These are phyloP conservation scores for Ochotona curzoniae DNA, from an alignment of 2,113 vertebrate species.

Conservation along the genomic window DNA sequence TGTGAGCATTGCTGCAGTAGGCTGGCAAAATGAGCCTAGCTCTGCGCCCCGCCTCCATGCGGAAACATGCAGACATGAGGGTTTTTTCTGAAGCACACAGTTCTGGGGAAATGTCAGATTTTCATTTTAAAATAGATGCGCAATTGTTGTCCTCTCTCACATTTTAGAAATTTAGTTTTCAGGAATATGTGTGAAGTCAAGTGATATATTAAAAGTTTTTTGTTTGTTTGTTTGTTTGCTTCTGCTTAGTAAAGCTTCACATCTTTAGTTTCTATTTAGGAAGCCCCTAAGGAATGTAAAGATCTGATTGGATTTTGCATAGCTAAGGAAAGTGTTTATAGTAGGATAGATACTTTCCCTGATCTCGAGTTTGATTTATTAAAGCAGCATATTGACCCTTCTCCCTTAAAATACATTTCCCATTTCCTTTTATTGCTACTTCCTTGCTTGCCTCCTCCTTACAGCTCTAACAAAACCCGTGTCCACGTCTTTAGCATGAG, in stretches of 20 bases:
- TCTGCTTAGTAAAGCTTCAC: neutral
- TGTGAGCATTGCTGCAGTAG: too few species aligned
- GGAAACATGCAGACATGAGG: neutral
- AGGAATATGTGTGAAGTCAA: constrained; percentile 6
- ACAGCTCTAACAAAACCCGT: neutral
- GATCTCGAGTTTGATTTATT: constrained; percentile 24
- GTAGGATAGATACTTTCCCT: constrained; percentile 36
- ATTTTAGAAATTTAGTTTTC: constrained; percentile 21
- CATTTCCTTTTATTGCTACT: neutral
- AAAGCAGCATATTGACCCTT: constrained; percentile 19
- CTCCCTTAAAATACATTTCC: neutral
- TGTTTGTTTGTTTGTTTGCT: neutral
- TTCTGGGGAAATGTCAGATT: neutral
- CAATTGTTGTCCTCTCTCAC: neutral
- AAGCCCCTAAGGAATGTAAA: constrained; percentile 9
- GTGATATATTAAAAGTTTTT: neutral
- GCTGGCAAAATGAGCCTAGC: too few species aligned
- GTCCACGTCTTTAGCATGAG: neutral
- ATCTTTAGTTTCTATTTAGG: constrained; percentile 13
- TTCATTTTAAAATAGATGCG: constrained; percentile 18
- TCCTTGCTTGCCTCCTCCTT: neutral
- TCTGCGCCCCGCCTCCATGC: neutral
- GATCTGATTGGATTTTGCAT: neutral
- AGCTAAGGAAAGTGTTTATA: constrained; percentile 27
- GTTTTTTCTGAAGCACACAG: neutral